Percentiles rank a stretch among this genome's conserved stretches.
Conservation (phyloP, 2,888 invertebrate species). For the Sympetrum striolatum region DNA sequence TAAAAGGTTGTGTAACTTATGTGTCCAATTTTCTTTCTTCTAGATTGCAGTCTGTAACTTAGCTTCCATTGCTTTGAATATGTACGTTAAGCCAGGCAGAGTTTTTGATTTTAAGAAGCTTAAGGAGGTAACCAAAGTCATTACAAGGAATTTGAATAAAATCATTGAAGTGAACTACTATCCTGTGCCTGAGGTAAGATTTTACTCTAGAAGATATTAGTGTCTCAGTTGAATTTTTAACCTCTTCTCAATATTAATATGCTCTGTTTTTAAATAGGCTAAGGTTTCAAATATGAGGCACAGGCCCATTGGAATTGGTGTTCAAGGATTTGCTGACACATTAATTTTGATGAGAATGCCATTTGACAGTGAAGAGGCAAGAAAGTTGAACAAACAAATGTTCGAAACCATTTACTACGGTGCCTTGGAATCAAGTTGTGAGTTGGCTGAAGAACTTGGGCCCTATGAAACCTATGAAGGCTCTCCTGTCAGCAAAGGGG, state of each 20-base stretch:
- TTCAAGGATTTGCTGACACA: conserved; percentile 97
- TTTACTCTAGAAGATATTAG: not conserved
- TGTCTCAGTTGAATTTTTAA: too few relatives aligned
- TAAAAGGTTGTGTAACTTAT: not conserved
- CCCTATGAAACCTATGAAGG: conserved; percentile 92
- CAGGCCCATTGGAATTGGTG: conserved; percentile 88
- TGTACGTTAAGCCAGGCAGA: conserved; percentile 83
- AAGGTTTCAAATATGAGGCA: conserved; percentile 82
- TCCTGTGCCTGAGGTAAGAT: conserved; percentile 87
- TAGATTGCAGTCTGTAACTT: conserved; percentile 94
- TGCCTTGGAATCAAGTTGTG: conserved; percentile 95
- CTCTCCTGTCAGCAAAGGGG: conserved; percentile 91
- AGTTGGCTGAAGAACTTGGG: conserved; percentile 84
- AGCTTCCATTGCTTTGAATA: conserved; percentile 95
- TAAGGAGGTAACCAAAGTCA: conserved; percentile 84
- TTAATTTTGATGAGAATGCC: conserved; percentile 92
- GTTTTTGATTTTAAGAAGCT: conserved; percentile 88
- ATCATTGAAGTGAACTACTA: conserved; percentile 97
- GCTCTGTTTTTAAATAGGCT: conserved; percentile 57
- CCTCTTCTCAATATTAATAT: not conserved
- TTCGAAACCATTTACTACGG: conserved; percentile 98
- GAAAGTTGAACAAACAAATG: conserved; percentile 88
- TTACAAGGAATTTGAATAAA: conserved; percentile 92
- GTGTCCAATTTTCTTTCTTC: conserved; percentile 45
- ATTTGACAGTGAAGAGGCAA: conserved; percentile 88